Base-by-base conservation (phyloP, 2,797 vertebrate genomes). In the Manis pentadactyla region DNA sequence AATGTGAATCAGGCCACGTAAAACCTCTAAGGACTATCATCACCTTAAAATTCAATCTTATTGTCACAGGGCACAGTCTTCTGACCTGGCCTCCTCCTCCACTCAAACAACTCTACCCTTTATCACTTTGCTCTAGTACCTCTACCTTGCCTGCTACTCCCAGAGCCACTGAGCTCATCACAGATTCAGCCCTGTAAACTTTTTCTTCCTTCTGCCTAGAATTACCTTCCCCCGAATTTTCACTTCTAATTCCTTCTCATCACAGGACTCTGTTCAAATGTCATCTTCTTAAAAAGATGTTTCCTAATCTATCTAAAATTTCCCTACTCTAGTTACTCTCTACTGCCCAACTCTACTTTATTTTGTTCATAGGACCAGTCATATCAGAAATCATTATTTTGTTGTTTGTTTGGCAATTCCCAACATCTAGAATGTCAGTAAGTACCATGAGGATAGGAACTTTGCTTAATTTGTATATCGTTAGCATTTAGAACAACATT, bases 141-240 rank as follows among this genome's bases (percentile, higher is more conserved):
- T 78, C 55, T 46, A 34, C 19, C 17, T 64, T 66, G 34, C 29
- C 15, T 37, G 13, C 25, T 74, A 37, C 63, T 59, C 21, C 31
- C 61, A 77, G 63, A 75, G 74, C 34, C 55, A 66, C 6, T 21
- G 31, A 87, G 25, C 46, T 93, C 53, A 31, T 13, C 15, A 49
- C 9, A 55, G 42, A 77, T 29, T 66, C 75, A 83, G 4, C 25
- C 23, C 57, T n/a, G 71, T 66, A 34, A 0, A 34, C 7, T 34
- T 88, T 61, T 5, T 64, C 69, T 94, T 87, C 53, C 77, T 93
- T 84, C 83, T 83, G 18, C 57, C 59, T 84, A 68, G 12, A 93
- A 71, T 69, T 89, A 27, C 55, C n/a, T 68, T 31, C 29, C 21
- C 39, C 27, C 42, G 53, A 87, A 73, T 27, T 15, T 84, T 87